Percentiles rank a stretch among this genome's conserved stretches.
Conservation (phyloP, 2,113 vertebrate genomes). For the Leucosticte australis region DNA sequence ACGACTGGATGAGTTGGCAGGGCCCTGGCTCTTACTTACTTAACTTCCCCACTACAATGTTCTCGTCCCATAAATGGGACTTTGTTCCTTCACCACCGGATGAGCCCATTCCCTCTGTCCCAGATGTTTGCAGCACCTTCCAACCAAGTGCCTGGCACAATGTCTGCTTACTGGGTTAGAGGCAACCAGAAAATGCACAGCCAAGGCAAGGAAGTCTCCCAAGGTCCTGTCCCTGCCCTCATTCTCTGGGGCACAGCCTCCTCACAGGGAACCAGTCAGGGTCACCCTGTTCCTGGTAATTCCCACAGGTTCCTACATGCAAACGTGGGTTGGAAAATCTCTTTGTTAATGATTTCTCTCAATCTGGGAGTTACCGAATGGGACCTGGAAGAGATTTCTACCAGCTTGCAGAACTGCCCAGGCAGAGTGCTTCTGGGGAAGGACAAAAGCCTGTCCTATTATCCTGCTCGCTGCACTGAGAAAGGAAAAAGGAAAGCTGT, state of each 20-base stretch:
- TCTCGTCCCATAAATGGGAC: neutral
- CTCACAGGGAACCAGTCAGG: neutral
- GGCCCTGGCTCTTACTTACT: neutral
- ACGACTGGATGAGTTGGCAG: fast-evolving
- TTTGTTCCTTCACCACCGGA: neutral
- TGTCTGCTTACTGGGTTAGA: neutral
- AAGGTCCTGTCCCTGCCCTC: neutral
- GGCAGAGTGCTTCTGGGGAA: neutral
- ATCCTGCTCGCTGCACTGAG: neutral
- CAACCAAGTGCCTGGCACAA: neutral
- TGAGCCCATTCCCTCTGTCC: neutral
- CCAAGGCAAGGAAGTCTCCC: neutral
- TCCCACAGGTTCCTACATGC: neutral
- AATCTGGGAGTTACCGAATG: neutral
- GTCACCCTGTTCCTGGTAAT: neutral
- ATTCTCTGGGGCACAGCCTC: neutral
- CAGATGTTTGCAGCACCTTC: neutral
- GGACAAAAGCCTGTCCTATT: neutral
- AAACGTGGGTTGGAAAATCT: neutral
- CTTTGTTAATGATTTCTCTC: neutral
- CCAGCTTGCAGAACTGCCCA: neutral
- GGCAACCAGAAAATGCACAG: neutral
- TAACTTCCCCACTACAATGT: neutral
- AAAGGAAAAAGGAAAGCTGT: neutral
- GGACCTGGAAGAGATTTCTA: neutral